Conservation (phyloP, 2,888 invertebrate species). For the Minunthozetes semirufus region DNA sequence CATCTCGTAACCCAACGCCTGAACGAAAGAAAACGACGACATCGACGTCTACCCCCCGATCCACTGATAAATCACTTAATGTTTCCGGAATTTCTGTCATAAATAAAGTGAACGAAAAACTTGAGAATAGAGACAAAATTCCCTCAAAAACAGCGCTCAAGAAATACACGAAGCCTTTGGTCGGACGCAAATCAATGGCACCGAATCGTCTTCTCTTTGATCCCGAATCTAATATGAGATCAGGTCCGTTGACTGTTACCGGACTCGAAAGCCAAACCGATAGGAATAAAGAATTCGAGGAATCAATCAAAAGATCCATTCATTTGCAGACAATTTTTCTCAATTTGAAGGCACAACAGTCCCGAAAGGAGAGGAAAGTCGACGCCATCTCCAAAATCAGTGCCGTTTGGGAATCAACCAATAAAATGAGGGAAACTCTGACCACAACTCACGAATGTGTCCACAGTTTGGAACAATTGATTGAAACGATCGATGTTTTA, state of each 20-base stretch:
- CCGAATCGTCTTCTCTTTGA: not conserved
- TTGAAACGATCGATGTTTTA: not conserved
- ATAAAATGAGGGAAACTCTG: not conserved
- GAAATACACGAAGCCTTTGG: not conserved
- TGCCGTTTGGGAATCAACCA: conserved; percentile 5
- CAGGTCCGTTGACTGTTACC: not conserved
- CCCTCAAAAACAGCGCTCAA: not conserved
- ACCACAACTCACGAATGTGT: not conserved
- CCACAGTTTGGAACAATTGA: not conserved
- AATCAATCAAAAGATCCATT: not conserved
- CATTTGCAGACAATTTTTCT: conserved; percentile 5
- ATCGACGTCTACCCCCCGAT: not conserved
- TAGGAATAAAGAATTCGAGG: conserved; percentile 3
- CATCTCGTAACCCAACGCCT: conserved; percentile 8
- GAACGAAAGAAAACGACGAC: not conserved
- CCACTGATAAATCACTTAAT: conserved; percentile 14
- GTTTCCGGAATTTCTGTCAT: not conserved
- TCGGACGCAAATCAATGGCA: not conserved
- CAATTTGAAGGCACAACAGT: conserved; percentile 10
- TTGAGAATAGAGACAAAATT: not conserved
- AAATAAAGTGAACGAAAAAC: not conserved
- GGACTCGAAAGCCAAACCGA: not conserved
- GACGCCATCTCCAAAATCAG: not conserved
- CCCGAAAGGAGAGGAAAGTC: not conserved
- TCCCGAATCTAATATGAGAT: not conserved